phyloP scores from a whole-genome alignment of 2,113 vertebrate species.

The Eurystomus gularis region DNA sequence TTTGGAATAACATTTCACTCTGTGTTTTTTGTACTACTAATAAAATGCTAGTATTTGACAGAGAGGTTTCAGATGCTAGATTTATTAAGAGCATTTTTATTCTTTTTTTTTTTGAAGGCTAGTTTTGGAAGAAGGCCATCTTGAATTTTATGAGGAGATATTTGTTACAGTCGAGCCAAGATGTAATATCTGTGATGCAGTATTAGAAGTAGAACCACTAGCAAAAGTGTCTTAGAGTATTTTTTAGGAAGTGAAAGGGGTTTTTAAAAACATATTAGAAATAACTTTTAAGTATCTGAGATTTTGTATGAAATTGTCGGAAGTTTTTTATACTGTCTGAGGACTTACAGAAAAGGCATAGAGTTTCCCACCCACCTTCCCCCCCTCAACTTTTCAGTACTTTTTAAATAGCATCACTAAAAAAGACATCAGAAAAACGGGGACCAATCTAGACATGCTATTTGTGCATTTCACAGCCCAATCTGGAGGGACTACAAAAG shows the following conservation, averaged over 20 bases:
- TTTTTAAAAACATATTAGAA: not conserved
- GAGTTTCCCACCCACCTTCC: not conserved
- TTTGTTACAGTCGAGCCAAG: not conserved
- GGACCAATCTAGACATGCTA: not conserved
- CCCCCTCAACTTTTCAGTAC: not conserved
- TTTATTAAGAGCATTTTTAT: not conserved
- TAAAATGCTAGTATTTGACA: conserved; percentile 34
- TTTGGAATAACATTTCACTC: not conserved
- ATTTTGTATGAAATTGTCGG: not conserved
- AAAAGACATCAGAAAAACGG: not conserved
- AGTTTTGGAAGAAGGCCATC: conserved; percentile 10
- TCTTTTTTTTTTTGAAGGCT: not conserved
- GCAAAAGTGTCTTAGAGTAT: not conserved
- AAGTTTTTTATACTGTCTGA: not conserved
- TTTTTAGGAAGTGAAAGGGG: not conserved
- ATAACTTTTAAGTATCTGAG: not conserved
- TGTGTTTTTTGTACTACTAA: not conserved
- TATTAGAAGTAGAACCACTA: not conserved
- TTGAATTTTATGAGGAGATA: conserved; percentile 31
- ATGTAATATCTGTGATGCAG: not conserved
- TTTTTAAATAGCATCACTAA: not conserved
- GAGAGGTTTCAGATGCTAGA: not conserved
- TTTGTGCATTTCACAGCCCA: not conserved
- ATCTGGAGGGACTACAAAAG: not conserved
- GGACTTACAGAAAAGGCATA: not conserved